Conservation (phyloP, 1,140 invertebrate genomes). For the Procambarus virginalis region DNA sequence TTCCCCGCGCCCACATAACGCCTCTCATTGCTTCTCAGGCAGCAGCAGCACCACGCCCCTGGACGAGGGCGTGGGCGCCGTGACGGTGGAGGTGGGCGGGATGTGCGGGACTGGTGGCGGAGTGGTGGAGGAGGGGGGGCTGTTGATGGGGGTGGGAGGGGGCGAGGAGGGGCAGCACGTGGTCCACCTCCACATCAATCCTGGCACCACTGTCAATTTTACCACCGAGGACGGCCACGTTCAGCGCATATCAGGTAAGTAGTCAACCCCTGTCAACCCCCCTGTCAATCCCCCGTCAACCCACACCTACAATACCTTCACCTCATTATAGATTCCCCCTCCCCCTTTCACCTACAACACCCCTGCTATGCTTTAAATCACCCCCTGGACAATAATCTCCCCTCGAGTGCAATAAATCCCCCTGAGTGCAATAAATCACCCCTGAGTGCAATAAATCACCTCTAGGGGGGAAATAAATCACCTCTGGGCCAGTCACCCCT, state of each 20-base stretch:
- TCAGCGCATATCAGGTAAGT: constrained; percentile 51
- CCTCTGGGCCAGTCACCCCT: too few relatives aligned
- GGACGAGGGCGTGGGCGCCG: constrained; percentile 11
- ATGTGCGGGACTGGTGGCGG: constrained; percentile 18
- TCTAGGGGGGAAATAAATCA: too few relatives aligned
- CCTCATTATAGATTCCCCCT: too few relatives aligned
- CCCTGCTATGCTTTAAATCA: too few relatives aligned
- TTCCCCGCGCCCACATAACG: constrained; percentile 33
- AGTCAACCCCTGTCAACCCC: too few relatives aligned
- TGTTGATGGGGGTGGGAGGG: not conserved
- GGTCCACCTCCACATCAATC: constrained; percentile 56
- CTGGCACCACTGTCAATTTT: constrained; percentile 57
- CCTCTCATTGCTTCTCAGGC: constrained; percentile 10
- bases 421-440: too few relatives aligned
- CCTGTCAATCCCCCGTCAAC: too few relatives aligned
- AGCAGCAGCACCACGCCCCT: not conserved
- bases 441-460: too few relatives aligned
- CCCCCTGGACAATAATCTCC: too few relatives aligned
- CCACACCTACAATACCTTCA: too few relatives aligned
- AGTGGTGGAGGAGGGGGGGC: constrained; percentile 10
- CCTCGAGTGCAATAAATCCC: too few relatives aligned
- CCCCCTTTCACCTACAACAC: too few relatives aligned
- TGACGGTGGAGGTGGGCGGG: constrained; percentile 55
- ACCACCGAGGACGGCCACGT: constrained; percentile 56
- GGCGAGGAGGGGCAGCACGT: constrained; percentile 43